Base-by-base conservation (phyloP, 2,888 invertebrate genomes). In the Nasonia oneida region DNA sequence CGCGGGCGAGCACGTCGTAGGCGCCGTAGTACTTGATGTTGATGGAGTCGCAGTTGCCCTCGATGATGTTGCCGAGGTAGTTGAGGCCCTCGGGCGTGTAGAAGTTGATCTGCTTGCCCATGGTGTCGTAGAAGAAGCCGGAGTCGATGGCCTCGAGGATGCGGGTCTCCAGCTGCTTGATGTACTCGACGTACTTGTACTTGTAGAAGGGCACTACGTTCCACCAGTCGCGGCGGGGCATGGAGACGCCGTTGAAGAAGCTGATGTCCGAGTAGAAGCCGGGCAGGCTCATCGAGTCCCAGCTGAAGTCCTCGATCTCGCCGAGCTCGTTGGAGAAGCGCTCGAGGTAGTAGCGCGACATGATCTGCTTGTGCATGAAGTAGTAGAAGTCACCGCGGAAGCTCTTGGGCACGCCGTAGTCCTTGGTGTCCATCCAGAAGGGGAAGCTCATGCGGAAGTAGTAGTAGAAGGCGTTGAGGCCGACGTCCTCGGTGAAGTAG, bases 401-500 rank as follows among this genome's bases (percentile, higher is more conserved):
- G 87, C 95, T 95, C 89, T 95, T 95, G 29, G 93, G 91, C 47
- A 94, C 87, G 64, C 89, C 94, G 77, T 94, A 94, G 50, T 95
- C 94, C 82, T 95, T 95, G 86, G 95, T 94, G 86, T 94, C 94
- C 92, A 96, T 93, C 95, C 96, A 96, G 95, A 95, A 96, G 79
- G 96, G 96, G 92, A 95, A 95, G 87, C 95, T 94, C 88, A 95
- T 92, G 90, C 96, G 95, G 94, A 95, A 95, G 93, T 95, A 95
- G 93, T 95, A 95, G 94, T 96, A 96, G 93, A 94, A 96, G 5
- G 95, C 92, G 93, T 96, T 96, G 88, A 96, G 93, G 86, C 95
- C 95, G 88, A 96, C 93, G 90, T 96, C 96, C 90, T 96, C 96
- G 78, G 95, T 96, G 93, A 96, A 96, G 94, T 96, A 96, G 80